phyloP scores from a whole-genome alignment of 1,140 invertebrate genomes.

The Drosophila obscura region DNA sequence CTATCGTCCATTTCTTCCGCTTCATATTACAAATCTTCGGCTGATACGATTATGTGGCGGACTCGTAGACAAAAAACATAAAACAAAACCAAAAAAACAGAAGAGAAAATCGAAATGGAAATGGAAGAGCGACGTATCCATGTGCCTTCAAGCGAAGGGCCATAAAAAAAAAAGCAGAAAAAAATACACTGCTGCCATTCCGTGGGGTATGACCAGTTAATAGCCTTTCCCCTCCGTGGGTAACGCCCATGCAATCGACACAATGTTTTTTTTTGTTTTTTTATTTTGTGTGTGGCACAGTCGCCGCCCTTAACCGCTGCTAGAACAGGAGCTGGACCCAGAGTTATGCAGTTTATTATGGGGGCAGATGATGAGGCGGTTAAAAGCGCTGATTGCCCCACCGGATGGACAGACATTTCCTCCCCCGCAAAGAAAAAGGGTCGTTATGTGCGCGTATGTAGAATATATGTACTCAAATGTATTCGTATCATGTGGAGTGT shows the following conservation, averaged over 20 bases:
- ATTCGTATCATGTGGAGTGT: neutral
- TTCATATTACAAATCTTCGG: constrained; percentile 32
- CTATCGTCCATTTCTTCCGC: constrained; percentile 32
- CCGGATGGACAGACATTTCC: constrained; percentile 26
- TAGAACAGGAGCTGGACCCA: constrained; percentile 1
- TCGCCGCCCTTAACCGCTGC: constrained; percentile 9
- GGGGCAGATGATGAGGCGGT: constrained; percentile 31
- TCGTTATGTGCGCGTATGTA: constrained; percentile 7
- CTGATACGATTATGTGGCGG: constrained; percentile 45
- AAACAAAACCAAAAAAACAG: constrained; percentile 7
- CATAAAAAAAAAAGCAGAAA: constrained; percentile 41
- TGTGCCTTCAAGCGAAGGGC: constrained; percentile 23
- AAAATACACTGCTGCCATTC: constrained; percentile 25
- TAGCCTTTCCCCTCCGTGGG: constrained; percentile 29
- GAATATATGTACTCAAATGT: constrained; percentile 7
- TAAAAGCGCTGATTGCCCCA: constrained; percentile 40
- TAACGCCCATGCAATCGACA: constrained; percentile 48
- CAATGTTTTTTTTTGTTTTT: constrained; percentile 36
- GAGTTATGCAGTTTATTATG: constrained; percentile 34
- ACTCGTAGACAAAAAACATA: constrained; percentile 12
- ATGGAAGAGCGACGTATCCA: constrained; percentile 19
- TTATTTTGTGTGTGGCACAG: constrained; percentile 7
- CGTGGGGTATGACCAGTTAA: constrained; percentile 49
- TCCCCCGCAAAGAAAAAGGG: constrained; percentile 2
- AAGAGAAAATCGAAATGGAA: constrained; percentile 13